phyloP scores from a whole-genome alignment of 1,140 invertebrate genomes.

The Drosophila aff. region DNA sequence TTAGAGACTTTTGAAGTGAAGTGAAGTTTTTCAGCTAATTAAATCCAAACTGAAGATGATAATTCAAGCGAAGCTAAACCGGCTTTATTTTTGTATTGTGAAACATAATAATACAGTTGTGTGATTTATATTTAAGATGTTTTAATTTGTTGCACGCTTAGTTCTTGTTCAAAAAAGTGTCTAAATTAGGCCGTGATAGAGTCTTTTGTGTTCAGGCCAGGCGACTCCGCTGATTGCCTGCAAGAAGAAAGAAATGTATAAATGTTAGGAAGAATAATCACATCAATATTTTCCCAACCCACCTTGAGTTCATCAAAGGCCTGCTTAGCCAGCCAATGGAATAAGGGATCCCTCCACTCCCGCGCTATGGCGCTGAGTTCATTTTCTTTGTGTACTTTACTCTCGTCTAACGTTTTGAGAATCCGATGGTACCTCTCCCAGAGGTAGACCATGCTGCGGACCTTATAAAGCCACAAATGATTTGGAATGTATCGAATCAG shows the following conservation, averaged over 20 bases:
- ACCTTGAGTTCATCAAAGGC: constrained; percentile 65
- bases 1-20: neutral
- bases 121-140: neutral
- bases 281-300: neutral
- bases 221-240: constrained; percentile 54
- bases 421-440: constrained; percentile 41
- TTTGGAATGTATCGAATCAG: constrained; percentile 57
- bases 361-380: neutral
- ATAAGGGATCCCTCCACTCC: constrained; percentile 49
- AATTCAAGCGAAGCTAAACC: constrained; percentile 6
- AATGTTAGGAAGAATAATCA: constrained; percentile 36
- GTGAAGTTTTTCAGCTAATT: neutral
- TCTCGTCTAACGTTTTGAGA: neutral
- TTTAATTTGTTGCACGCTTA: no score
- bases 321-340: constrained; percentile 71
- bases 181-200: constrained; percentile 17
- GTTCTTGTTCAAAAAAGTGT: neutral
- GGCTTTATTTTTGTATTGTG: constrained; percentile 17
- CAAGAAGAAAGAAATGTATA: constrained; percentile 8
- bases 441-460: constrained; percentile 55
- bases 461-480: constrained; percentile 58
- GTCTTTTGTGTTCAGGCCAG: constrained; percentile 38
- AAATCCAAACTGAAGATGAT: neutral
- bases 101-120: constrained; percentile 8
- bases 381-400: neutral